Conservation (phyloP, 2,888 invertebrate genomes). For the Plagodis pulveraria region DNA sequence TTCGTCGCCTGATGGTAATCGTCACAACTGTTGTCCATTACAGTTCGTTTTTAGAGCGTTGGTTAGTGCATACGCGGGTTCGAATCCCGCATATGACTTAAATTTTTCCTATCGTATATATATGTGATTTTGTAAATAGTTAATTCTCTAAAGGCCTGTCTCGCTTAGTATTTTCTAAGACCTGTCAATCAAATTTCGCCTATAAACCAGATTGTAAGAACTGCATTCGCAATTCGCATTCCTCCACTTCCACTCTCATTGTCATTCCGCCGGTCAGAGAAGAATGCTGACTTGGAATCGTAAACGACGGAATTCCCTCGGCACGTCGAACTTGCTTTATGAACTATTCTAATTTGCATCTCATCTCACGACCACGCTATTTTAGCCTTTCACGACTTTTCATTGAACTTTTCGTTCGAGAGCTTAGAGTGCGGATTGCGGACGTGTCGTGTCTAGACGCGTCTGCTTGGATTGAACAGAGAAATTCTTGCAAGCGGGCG, state of each 20-base stretch:
- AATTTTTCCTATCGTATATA: too few relatives aligned
- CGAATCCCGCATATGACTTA: too few relatives aligned
- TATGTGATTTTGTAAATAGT: too few relatives aligned
- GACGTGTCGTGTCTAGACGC: too few relatives aligned
- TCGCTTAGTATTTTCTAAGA: neutral
- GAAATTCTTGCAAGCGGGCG: slow-evolving; percentile 4
- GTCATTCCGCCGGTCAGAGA: slow-evolving; percentile 36
- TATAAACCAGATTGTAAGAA: neutral
- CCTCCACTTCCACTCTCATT: slow-evolving; percentile 32
- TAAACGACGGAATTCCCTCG: slow-evolving; percentile 44
- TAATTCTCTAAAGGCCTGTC: too few relatives aligned
- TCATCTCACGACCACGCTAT: slow-evolving; percentile 20
- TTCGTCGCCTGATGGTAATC: too few relatives aligned
- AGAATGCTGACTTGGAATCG: slow-evolving; percentile 37
- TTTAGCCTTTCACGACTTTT: slow-evolving; percentile 15
- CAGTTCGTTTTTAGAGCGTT: too few relatives aligned
- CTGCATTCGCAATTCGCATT: slow-evolving; percentile 26
- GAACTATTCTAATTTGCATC: slow-evolving; percentile 67
- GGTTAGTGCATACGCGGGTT: too few relatives aligned
- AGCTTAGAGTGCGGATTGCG: too few relatives aligned
- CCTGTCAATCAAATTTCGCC: neutral
- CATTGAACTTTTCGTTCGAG: slow-evolving; percentile 1
- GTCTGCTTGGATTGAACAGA: neutral
- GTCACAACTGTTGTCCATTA: too few relatives aligned
- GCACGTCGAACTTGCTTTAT: slow-evolving; percentile 45